phyloP scores from a whole-genome alignment of 2,797 vertebrate genomes.

The Phylloscopus collybita region DNA sequence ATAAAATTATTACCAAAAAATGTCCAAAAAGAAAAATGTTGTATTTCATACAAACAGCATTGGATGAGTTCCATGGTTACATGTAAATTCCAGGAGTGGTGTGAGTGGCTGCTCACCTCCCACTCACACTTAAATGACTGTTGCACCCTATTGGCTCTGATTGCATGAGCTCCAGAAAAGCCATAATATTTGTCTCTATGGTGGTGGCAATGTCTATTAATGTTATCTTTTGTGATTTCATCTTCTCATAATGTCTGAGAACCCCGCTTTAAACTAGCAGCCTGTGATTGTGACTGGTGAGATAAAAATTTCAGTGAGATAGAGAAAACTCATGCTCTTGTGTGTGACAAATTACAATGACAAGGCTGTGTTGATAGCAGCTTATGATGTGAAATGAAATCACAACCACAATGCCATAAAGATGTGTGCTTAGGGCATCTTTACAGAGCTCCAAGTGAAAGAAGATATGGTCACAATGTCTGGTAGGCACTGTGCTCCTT shows the following conservation, averaged over 20 bases:
- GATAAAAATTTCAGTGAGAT: conserved; percentile 65
- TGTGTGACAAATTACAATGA: conserved; percentile 69
- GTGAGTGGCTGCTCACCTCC: background rate
- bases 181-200: background rate
- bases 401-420: conserved; percentile 43
- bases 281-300: conserved; percentile 47
- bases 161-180: background rate
- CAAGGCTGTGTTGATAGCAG: conserved; percentile 67
- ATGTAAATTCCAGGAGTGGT: background rate
- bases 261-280: conserved; percentile 42
- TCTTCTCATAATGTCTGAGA: conserved; percentile 59
- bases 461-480: conserved; percentile 22
- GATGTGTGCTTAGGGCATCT: conserved; percentile 40
- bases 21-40: background rate
- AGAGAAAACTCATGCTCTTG: conserved; percentile 6
- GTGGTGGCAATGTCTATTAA: conserved; percentile 52
- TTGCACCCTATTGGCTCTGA: background rate
- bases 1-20: background rate
- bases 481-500: background rate
- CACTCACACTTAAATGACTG: background rate
- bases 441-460: conserved; percentile 17
- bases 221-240: conserved; percentile 64
- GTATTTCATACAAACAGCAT: background rate
- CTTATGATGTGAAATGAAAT: conserved; percentile 67
- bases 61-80: background rate